A percentile compares a stretch with the other conserved stretches of the same genome.
phyloP scores from a whole-genome alignment of 2,797 vertebrate species.

The Notolepis coatsorum region DNA sequence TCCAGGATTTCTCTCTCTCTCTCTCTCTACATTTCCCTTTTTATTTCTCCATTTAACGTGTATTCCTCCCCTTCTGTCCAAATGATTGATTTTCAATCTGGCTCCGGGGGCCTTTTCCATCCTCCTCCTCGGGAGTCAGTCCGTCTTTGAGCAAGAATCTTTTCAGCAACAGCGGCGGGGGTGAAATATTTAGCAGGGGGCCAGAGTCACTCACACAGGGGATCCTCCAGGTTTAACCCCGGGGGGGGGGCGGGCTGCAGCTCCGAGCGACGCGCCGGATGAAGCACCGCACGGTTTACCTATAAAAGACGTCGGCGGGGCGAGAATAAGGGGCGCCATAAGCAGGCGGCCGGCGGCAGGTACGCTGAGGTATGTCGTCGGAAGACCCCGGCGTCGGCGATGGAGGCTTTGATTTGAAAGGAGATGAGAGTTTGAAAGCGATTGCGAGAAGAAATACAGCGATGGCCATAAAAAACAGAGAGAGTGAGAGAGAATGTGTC shows the following conservation, averaged over 20 bases:
- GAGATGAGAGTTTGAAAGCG: conserved; percentile 7
- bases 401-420: not conserved
- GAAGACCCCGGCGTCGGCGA: not conserved
- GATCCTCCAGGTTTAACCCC: conserved; percentile 25
- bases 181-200: conserved; percentile 33
- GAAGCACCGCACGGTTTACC: conserved; percentile 1
- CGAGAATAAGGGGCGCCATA: not conserved
- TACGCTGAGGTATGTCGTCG: not conserved
- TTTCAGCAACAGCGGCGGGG: conserved; percentile 33
- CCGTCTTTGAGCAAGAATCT: conserved; percentile 28
- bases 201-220: conserved; percentile 22
- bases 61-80: conserved; percentile 21
- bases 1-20: conserved; percentile 1
- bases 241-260: not conserved
- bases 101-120: not conserved
- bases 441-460: conserved; percentile 6
- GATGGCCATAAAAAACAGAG: conserved; percentile 19
- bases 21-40: conserved; percentile 15
- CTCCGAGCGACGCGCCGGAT: conserved; percentile 1
- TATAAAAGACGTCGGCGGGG: not conserved
- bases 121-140: conserved; percentile 5
- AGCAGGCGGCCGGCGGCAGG: not conserved
- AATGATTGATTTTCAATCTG: conserved; percentile 43
- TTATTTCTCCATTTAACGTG: too few species aligned
- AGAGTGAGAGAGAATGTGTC: conserved; percentile 5